Conservation (phyloP, 2,797 vertebrate species). For the Smutsia gigantea region DNA sequence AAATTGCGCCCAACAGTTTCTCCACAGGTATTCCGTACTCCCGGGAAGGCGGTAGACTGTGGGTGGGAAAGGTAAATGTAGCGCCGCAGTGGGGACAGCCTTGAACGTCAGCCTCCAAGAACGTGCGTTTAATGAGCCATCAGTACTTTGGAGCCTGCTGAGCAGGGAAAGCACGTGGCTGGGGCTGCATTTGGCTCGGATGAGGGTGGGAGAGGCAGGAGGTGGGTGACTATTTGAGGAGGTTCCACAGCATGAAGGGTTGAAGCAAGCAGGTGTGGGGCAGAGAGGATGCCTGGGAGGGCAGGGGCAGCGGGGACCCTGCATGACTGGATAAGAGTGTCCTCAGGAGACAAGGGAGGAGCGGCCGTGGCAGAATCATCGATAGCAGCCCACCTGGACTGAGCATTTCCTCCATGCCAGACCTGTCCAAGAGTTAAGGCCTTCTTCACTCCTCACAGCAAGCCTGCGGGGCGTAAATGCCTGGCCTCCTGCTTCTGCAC, state of each 20-base stretch:
- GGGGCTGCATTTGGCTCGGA: neutral
- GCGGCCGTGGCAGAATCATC: neutral
- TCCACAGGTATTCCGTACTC: neutral
- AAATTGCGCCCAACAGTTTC: neutral
- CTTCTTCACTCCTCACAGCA: neutral
- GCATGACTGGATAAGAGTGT: neutral
- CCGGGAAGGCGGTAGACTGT: neutral
- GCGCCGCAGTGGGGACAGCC: neutral
- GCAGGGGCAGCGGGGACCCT: neutral
- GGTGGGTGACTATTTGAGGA: too few species aligned
- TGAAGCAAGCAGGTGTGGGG: neutral
- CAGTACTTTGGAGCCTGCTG: neutral
- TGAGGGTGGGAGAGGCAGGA: neutral
- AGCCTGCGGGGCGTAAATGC: too few species aligned
- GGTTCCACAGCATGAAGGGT: neutral
- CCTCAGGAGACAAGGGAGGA: neutral
- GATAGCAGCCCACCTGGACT: neutral
- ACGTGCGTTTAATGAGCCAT: neutral
- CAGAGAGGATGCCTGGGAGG: neutral
- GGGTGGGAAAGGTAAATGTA: neutral
- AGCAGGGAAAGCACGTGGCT: neutral
- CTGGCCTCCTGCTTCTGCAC: neutral
- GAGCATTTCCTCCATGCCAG: neutral
- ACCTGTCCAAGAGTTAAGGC: accelerated
- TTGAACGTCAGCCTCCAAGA: neutral